Conservation (phyloP, 2,797 vertebrate species). For the Thamnophis elegans region DNA sequence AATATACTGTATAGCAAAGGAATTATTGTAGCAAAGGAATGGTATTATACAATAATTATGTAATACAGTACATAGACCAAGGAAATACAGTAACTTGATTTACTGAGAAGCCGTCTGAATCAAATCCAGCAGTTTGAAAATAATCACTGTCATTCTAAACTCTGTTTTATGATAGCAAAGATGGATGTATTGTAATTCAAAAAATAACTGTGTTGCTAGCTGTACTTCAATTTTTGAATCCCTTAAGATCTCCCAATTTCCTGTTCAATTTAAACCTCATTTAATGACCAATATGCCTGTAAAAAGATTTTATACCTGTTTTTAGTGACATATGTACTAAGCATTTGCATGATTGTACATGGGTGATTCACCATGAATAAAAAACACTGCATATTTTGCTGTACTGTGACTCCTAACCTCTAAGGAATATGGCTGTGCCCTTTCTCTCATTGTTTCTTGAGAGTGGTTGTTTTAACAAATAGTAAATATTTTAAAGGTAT, state of each 20-base stretch:
- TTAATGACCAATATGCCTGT: not conserved
- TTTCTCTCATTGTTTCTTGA: not conserved
- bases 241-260: not conserved
- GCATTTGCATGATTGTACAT: not conserved
- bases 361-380: not conserved
- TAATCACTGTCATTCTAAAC: slow-evolving; percentile 19
- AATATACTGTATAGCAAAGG: slow-evolving; percentile 19
- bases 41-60: slow-evolving; percentile 23
- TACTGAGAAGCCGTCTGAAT: slow-evolving; percentile 48
- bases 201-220: slow-evolving; percentile 30
- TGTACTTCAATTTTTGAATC: not conserved
- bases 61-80: slow-evolving; percentile 23
- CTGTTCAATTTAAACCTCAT: not conserved
- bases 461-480: slow-evolving; percentile 12
- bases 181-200: slow-evolving; percentile 44
- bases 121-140: slow-evolving; percentile 55
- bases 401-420: not conserved
- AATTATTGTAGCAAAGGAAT: not conserved
- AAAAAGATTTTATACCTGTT: not conserved
- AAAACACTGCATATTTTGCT: not conserved
- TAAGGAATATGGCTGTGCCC: not conserved
- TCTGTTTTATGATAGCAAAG: slow-evolving; percentile 40
- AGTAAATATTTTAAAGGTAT: not conserved
- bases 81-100: slow-evolving; percentile 35
- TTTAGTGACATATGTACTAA: not conserved